Evolutionary conservation across 2,113 vertebrate genomes (phyloP).

Genomic region (Struthidea cinerea): DNA sequence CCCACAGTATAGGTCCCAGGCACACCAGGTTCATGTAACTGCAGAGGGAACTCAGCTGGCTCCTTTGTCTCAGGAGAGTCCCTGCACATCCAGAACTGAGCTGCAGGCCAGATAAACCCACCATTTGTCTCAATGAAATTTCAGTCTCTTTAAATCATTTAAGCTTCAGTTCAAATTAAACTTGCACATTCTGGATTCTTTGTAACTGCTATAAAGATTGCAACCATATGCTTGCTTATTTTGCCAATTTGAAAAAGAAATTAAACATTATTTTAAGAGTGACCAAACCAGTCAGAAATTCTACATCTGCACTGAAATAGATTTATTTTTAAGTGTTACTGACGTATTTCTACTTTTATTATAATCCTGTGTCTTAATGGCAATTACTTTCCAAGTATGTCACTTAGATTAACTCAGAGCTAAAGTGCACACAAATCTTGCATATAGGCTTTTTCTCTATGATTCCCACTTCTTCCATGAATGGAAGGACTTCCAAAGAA

Average conservation of each 20-base stretch:
- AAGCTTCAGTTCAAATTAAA: not conserved
- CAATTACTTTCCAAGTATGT: constrained; percentile 10
- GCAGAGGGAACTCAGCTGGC: not conserved
- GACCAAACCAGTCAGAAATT: constrained; percentile 17
- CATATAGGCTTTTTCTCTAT: not conserved
- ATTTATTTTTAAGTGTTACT: constrained; percentile 26
- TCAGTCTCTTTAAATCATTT: constrained; percentile 7
- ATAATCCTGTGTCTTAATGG: constrained; percentile 20
- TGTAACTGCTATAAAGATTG: constrained; percentile 13
- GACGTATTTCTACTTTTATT: constrained; percentile 31
- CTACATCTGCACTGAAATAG: not conserved
- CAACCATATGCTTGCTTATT: constrained; percentile 50
- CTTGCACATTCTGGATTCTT: constrained; percentile 15
- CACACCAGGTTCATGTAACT: not conserved
- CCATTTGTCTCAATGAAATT: constrained; percentile 1
- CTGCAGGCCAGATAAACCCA: not conserved
- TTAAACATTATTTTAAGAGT: constrained; percentile 5
- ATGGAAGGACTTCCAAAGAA: not conserved
- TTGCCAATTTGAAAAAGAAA: constrained; percentile 36
- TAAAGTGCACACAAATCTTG: not conserved
- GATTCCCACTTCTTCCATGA: not conserved
- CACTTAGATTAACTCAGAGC: not conserved
- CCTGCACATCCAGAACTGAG: not conserved
- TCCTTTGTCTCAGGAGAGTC: not conserved
- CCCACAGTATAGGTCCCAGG: not conserved